A percentile compares a stretch with the other conserved stretches of the same genome.
phyloP scores from a whole-genome alignment of 2,113 vertebrate genomes.

The Nycticebus coucang region DNA sequence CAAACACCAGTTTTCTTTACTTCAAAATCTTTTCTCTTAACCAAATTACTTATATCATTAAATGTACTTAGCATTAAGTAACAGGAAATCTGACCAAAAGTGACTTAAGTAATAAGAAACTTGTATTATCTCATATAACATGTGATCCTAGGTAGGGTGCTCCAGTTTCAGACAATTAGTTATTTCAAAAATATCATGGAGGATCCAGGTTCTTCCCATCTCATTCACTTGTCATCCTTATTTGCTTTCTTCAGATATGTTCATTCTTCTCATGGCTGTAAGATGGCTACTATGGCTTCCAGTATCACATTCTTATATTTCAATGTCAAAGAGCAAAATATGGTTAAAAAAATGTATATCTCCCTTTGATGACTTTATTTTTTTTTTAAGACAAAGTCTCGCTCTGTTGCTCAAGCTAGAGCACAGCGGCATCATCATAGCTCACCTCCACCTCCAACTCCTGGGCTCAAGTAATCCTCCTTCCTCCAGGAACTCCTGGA shows the following conservation, averaged over 20 bases:
- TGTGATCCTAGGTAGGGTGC: not conserved
- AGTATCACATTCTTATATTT: not conserved
- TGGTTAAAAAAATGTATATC: not conserved
- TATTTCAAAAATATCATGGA: not conserved
- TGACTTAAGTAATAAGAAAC: not conserved
- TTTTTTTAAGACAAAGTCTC: too few relatives aligned
- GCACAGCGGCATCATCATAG: too few relatives aligned
- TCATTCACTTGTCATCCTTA: not conserved
- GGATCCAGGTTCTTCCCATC: not conserved
- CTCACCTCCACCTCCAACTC: too few relatives aligned
- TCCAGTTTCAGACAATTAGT: not conserved
- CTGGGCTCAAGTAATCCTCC: too few relatives aligned
- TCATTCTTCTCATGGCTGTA: not conserved
- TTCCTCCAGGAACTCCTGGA: too few relatives aligned
- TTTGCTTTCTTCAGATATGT: not conserved
- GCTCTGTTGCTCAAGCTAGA: too few relatives aligned
- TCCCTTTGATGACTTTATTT: not conserved
- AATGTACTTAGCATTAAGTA: not conserved
- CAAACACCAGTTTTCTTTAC: not conserved
- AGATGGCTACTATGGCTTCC: not conserved
- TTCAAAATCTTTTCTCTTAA: constrained; percentile 13
- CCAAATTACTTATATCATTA: not conserved
- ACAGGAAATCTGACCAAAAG: not conserved
- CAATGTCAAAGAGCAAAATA: not conserved
- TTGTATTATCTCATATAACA: not conserved